A percentile compares a stretch with the other conserved stretches of the same genome.
Evolutionary conservation across 2,113 vertebrate species (phyloP).

Genomic region (Columba livia): DNA sequence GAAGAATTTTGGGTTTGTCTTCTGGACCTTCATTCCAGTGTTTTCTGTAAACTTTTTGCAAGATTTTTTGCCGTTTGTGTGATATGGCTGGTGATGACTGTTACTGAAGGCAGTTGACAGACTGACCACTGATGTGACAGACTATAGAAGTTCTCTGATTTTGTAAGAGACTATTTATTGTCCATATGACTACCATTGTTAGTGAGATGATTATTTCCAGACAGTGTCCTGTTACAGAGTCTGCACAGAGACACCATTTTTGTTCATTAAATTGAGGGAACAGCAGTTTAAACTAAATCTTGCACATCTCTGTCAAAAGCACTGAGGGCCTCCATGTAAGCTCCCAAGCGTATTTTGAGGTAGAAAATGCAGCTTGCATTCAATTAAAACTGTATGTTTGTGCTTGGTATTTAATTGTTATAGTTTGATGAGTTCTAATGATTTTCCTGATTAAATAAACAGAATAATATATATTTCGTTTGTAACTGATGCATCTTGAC

Average conservation of each 20-base stretch:
- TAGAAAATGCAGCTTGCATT: neutral
- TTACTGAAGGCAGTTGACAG: neutral
- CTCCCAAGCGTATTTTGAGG: neutral
- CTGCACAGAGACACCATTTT: neutral
- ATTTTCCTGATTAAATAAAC: neutral
- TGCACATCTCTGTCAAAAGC: neutral
- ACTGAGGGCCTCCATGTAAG: neutral
- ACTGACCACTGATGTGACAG: neutral
- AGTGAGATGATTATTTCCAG: neutral
- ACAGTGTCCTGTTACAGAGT: neutral
- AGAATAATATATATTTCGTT: neutral
- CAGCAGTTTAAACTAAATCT: neutral
- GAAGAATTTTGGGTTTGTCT: neutral
- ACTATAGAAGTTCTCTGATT: neutral
- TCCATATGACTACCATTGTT: neutral
- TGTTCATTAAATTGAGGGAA: neutral
- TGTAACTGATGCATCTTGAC: neutral
- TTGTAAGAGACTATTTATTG: neutral
- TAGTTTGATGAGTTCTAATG: neutral
- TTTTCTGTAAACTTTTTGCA: neutral
- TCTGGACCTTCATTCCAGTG: neutral
- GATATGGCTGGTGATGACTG: neutral
- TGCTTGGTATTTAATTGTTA: neutral
- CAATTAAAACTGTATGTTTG: rapidly evolving
- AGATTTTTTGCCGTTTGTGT: neutral